These are phyloP conservation scores for Chiridota heheva DNA, from an alignment of 35 echinoderm and acorn worm species.

Conservation along the genomic window DNA sequence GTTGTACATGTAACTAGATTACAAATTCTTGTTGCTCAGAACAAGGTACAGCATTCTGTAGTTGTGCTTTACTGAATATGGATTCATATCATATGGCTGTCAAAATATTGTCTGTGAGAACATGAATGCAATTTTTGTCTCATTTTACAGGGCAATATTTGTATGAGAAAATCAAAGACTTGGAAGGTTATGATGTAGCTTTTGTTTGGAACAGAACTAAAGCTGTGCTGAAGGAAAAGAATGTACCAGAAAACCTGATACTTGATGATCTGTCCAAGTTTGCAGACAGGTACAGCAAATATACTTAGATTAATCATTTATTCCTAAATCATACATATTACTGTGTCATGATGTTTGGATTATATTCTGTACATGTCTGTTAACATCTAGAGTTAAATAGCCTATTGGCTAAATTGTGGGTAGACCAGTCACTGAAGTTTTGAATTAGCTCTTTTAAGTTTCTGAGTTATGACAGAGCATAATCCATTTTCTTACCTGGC, in stretches of 20 bases:
- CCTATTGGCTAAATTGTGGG: background rate
- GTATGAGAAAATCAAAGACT: conserved; percentile 61
- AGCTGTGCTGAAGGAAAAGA: conserved; percentile 52
- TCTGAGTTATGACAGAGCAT: background rate
- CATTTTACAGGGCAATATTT: conserved; percentile 72
- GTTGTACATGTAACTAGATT: no score
- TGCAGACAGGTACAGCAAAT: conserved; percentile 60
- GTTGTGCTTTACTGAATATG: no score
- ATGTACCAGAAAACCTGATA: conserved; percentile 45
- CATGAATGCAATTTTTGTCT: no score
- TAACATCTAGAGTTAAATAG: no score
- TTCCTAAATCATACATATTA: background rate
- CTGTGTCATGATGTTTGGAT: no score
- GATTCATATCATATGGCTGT: no score
- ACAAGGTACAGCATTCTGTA: no score
- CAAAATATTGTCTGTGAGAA: no score
- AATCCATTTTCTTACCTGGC: no score
- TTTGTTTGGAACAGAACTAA: conserved; percentile 88
- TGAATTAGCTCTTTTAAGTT: background rate
- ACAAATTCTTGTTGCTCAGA: no score
- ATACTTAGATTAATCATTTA: background rate
- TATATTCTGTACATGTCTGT: no score
- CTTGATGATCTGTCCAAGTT: conserved; percentile 70
- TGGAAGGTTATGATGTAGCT: conserved; percentile 75
- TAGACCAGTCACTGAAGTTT: background rate